phyloP scores from a whole-genome alignment of 2,113 vertebrate genomes.

The Triplophysa tibetana region DNA sequence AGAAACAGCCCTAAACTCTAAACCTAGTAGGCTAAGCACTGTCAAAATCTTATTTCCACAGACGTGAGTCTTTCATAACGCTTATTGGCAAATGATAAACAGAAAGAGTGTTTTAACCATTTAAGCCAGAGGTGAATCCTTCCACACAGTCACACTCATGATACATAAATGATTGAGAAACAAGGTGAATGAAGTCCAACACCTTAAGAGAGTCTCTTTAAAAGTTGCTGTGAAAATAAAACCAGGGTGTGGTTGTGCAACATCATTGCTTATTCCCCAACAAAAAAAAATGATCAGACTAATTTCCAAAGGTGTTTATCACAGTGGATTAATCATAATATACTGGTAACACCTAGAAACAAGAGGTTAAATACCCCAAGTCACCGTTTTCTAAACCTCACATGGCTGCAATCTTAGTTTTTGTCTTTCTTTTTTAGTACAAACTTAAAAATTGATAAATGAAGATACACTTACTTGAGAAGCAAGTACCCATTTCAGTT shows the following conservation, averaged over 20 bases:
- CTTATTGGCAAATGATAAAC: slow-evolving; percentile 18
- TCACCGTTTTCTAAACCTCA: background rate
- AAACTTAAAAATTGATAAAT: too few relatives aligned
- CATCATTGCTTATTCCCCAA: background rate
- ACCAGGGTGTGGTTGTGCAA: background rate
- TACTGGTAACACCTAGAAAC: background rate
- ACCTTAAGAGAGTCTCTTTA: background rate
- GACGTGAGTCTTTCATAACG: slow-evolving; percentile 6
- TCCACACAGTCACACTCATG: slow-evolving; percentile 4
- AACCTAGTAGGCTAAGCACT: background rate
- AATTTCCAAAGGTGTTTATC: background rate
- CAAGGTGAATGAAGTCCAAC: too few relatives aligned
- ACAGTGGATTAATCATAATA: background rate
- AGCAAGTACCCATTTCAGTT: too few relatives aligned
- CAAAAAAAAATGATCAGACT: background rate
- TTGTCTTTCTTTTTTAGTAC: too few relatives aligned
- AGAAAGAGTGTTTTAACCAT: background rate
- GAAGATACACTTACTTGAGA: too few relatives aligned
- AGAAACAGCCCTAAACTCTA: background rate
- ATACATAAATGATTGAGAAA: background rate
- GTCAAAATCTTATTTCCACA: background rate
- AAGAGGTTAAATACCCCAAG: too few relatives aligned
- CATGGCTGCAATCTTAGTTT: background rate
- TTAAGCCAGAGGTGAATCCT: slow-evolving; percentile 5
- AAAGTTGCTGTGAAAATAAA: background rate